A percentile compares a stretch with the other conserved stretches of the same genome.
These are phyloP conservation scores for Limnephilus lunatus DNA, from an alignment of 2,888 invertebrate species.

Conservation along the genomic window DNA sequence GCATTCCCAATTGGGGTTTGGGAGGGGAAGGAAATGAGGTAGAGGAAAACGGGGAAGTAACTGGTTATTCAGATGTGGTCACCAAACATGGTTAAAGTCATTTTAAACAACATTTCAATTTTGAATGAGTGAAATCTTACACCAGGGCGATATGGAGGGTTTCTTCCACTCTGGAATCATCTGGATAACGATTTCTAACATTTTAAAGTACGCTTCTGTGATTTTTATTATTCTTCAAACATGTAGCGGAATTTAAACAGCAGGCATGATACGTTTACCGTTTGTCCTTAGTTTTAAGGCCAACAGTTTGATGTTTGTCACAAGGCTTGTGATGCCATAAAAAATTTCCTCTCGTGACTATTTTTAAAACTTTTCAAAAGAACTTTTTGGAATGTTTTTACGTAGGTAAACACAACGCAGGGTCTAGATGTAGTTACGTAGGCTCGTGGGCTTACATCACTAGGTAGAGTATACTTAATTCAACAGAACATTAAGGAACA, in stretches of 20 bases:
- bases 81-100: too few species aligned
- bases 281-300: not conserved
- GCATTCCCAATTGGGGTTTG: too few species aligned
- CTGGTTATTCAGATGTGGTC: too few species aligned
- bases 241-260: not conserved
- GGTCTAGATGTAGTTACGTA: not conserved
- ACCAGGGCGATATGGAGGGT: too few species aligned
- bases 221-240: not conserved
- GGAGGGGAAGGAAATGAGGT: too few species aligned
- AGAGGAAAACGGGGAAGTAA: too few species aligned
- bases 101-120: too few species aligned
- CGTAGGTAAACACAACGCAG: not conserved
- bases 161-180: not conserved
- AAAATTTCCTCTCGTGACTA: not conserved
- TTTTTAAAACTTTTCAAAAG: not conserved
- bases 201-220: not conserved
- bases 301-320: not conserved
- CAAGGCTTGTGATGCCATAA: not conserved
- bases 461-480: not conserved
- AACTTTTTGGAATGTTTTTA: not conserved
- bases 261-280: not conserved
- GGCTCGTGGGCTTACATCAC: not conserved
- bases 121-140: too few species aligned
- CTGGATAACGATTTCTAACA: not conserved
- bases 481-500: not conserved